These are phyloP conservation scores for Phlogophora meticulosa DNA, from an alignment of 2,888 invertebrate species.

Conservation along the genomic window DNA sequence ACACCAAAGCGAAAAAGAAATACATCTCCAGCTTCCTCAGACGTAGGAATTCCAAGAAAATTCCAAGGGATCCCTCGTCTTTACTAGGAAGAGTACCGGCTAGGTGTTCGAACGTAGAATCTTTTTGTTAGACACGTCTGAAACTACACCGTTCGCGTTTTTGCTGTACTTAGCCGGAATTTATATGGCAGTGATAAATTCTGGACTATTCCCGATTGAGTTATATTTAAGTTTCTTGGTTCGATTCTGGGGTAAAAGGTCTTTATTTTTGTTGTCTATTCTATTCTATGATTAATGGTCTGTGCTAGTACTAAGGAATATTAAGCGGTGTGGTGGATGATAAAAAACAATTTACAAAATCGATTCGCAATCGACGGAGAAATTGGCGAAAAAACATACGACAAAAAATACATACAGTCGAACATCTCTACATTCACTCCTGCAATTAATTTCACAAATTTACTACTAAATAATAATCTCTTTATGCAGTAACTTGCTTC, in stretches of 20 bases:
- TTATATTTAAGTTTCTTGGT: constrained; percentile 51
- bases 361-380: too few relatives aligned
- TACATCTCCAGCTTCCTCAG: constrained; percentile 5
- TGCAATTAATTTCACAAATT: too few relatives aligned
- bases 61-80: constrained; percentile 30
- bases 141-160: constrained; percentile 56
- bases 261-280: constrained; percentile 11
- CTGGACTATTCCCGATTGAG: constrained; percentile 56
- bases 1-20: constrained; percentile 7
- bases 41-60: constrained; percentile 23
- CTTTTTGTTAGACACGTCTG: constrained; percentile 50
- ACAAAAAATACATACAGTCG: too few relatives aligned
- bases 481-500: neutral
- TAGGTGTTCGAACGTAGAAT: constrained; percentile 46
- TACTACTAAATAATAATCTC: neutral
- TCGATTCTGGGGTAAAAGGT: constrained; percentile 13
- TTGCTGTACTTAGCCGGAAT: constrained; percentile 56
- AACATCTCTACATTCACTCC: too few relatives aligned
- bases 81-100: constrained; percentile 35
- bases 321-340: neutral
- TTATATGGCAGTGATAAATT: constrained; percentile 61
- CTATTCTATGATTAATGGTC: constrained; percentile 25
- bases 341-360: too few relatives aligned
- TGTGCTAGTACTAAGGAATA: neutral
- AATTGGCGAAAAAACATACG: too few relatives aligned